Percentiles rank a stretch among this genome's conserved stretches.
Evolutionary conservation across 1,140 invertebrate genomes (phyloP).

Genomic region (Triops longicaudatus): DNA sequence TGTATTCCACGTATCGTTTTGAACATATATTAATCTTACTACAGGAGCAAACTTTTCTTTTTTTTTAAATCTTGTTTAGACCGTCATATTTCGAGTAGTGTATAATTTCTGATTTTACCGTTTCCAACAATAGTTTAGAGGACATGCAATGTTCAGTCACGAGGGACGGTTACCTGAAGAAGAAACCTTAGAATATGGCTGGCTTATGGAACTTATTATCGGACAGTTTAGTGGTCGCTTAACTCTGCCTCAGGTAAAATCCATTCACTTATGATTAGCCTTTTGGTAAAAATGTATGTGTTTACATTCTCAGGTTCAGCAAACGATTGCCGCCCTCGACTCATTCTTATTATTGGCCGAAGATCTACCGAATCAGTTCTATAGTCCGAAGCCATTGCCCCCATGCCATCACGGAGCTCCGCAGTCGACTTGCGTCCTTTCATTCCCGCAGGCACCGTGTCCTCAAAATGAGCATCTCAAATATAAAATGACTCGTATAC

Average conservation of each 20-base stretch:
- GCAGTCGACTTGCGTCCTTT: conserved; percentile 32
- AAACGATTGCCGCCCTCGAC: conserved; percentile 77
- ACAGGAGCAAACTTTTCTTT: neutral
- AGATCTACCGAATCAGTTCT: conserved; percentile 80
- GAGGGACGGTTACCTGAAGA: conserved; percentile 77
- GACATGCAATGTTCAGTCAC: conserved; percentile 95
- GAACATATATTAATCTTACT: neutral
- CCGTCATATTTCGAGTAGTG: no score
- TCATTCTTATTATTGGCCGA: conserved; percentile 75
- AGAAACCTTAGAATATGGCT: conserved; percentile 94
- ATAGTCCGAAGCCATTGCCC: conserved; percentile 61
- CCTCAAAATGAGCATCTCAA: conserved; percentile 85
- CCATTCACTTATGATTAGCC: neutral
- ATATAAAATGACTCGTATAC: conserved; percentile 83
- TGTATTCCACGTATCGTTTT: no score
- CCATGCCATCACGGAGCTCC: conserved; percentile 68
- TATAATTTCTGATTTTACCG: no score
- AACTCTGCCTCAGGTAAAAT: conserved; percentile 43
- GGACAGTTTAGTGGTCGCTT: conserved; percentile 49
- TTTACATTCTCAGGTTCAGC: conserved; percentile 60
- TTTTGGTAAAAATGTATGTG: neutral
- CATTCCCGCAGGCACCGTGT: conserved; percentile 45
- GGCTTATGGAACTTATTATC: conserved; percentile 57
- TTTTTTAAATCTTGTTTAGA: no score
- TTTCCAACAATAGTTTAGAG: conserved; percentile 53